Evolutionary conservation across 37 sponge, comb jelly and placozoan genomes (phyloP).

Genomic region (Dysidea cf. avara): DNA sequence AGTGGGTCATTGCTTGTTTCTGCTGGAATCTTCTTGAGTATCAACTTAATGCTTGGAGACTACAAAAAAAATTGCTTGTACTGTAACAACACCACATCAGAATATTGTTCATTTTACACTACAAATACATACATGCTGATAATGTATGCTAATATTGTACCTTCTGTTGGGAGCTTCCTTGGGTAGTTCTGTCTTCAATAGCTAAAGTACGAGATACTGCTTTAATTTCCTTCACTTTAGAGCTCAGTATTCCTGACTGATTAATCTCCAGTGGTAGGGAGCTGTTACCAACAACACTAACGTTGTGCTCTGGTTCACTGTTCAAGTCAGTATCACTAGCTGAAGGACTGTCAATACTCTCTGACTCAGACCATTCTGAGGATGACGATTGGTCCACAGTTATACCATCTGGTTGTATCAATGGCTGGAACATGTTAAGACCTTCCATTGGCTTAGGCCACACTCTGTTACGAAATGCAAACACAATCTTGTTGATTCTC

Average conservation of each 20-base stretch:
- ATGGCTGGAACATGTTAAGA: slow-evolving; percentile 67
- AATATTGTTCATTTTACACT: too few species aligned
- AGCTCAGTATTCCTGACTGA: not conserved
- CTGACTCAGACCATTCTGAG: slow-evolving; percentile 8
- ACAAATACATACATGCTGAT: too few species aligned
- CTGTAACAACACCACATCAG: too few species aligned
- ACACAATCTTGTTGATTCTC: slow-evolving; percentile 62
- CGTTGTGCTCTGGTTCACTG: slow-evolving; percentile 2
- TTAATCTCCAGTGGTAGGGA: not conserved
- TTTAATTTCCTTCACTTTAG: too few species aligned
- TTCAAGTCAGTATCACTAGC: not conserved
- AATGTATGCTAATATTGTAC: too few species aligned
- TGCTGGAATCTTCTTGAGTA: too few species aligned
- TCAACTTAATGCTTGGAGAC: too few species aligned
- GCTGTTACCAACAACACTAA: not conserved
- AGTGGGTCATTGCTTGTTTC: too few species aligned
- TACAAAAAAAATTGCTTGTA: too few species aligned
- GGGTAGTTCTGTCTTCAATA: too few species aligned
- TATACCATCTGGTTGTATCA: not conserved
- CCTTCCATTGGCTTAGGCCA: slow-evolving; percentile 91
- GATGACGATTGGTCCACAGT: slow-evolving; percentile 10
- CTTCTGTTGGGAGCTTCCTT: too few species aligned
- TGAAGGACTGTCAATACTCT: not conserved
- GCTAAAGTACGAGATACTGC: too few species aligned
- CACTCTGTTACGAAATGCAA: slow-evolving; percentile 62